phyloP scores from a whole-genome alignment of 2,888 invertebrate species.

The Conops quadrifasciatus region DNA sequence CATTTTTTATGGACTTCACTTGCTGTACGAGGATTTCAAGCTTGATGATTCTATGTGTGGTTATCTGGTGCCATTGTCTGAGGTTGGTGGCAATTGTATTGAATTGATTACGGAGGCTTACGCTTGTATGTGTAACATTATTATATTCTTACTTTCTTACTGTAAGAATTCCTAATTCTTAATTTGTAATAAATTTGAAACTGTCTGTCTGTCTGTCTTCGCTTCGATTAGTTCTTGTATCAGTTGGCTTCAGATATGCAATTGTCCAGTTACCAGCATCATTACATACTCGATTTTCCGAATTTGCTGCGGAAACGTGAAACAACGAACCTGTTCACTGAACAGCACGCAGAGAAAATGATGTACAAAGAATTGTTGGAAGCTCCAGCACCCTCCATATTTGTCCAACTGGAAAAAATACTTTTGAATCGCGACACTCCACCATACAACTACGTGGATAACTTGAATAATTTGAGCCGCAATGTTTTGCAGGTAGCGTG shows the following conservation, averaged over 20 bases:
- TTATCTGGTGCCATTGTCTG: constrained; percentile 74
- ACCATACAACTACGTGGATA: constrained; percentile 77
- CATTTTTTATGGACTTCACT: constrained; percentile 82
- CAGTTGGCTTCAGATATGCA: constrained; percentile 81
- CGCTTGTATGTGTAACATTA: too few relatives aligned
- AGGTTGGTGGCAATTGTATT: constrained; percentile 50
- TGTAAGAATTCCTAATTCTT: too few relatives aligned
- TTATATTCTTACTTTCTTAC: too few relatives aligned
- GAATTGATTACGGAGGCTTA: too few relatives aligned
- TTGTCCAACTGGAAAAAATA: constrained; percentile 75
- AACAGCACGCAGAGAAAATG: constrained; percentile 70
- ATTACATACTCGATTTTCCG: constrained; percentile 89
- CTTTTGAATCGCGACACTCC: constrained; percentile 68
- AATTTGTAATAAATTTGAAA: too few relatives aligned
- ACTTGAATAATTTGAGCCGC: constrained; percentile 77
- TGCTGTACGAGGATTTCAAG: constrained; percentile 92
- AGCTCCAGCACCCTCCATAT: constrained; percentile 70
- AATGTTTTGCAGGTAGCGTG: constrained; percentile 81
- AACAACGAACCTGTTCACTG: constrained; percentile 58
- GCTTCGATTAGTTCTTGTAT: constrained; percentile 69
- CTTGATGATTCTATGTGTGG: constrained; percentile 76
- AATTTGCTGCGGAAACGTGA: constrained; percentile 66
- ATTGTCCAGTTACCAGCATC: constrained; percentile 75
- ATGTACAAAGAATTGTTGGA: constrained; percentile 67
- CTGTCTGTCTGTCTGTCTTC: too few relatives aligned